Percentiles rank a stretch among this genome's conserved stretches.
These are phyloP conservation scores for Sarcophilus harrisii DNA, from an alignment of 2,797 vertebrate genomes.

Conservation along the genomic window DNA sequence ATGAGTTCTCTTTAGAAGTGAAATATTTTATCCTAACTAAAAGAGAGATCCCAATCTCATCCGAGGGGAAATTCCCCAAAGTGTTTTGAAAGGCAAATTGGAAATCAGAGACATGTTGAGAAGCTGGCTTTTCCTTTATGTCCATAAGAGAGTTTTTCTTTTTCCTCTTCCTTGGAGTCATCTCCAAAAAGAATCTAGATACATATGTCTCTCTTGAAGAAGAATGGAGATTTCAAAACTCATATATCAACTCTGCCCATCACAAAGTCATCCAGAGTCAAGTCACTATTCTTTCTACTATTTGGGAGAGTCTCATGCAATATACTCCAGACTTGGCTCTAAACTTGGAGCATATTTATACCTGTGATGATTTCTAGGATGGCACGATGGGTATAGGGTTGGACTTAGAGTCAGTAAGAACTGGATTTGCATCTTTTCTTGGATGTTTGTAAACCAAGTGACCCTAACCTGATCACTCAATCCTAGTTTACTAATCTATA, in stretches of 20 bases:
- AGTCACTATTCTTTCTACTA: neutral
- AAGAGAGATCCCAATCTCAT: neutral
- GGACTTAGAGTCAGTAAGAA: neutral
- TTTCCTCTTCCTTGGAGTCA: neutral
- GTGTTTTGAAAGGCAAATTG: neutral
- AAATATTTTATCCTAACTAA: neutral
- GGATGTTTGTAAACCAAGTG: neutral
- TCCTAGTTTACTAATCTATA: neutral
- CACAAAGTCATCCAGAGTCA: neutral
- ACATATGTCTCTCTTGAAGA: neutral
- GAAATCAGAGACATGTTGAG: neutral
- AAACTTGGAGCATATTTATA: neutral
- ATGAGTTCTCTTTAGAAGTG: neutral
- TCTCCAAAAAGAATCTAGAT: neutral
- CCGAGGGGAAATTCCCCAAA: neutral
- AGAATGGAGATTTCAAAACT: neutral
- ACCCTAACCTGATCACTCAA: neutral
- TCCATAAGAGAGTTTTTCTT: neutral
- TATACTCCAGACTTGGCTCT: neutral
- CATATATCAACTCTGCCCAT: neutral
- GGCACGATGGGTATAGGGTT: neutral
- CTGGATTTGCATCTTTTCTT: neutral
- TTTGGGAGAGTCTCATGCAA: neutral
- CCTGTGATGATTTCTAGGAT: neutral
- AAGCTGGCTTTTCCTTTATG: neutral